Evolutionary conservation across 2,797 vertebrate genomes (phyloP), one percentile per base, ranked within the genome.

Genomic region (Merluccius polli): DNA sequence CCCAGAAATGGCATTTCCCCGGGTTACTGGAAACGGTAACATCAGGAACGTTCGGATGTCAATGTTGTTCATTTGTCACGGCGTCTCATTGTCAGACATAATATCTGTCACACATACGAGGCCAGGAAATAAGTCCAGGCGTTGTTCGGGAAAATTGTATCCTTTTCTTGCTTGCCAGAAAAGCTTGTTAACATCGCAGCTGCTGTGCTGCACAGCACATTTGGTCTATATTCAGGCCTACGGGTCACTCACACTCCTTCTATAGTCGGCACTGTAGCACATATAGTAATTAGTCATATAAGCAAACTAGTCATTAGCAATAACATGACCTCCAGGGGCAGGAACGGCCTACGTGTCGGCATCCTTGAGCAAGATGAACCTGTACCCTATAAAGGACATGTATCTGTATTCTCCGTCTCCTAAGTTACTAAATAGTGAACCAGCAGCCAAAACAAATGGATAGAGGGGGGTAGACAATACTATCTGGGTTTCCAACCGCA

Each of bases 1-100:
- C 93, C 94, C 93, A 91, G 87, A 82, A 82, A 86, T 91, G 94
- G 94, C 90, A 94, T 94, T 94, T 94, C 93, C 94, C 94, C 85
- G 44, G 81, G 86, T 91, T 92, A 89, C 89, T 91, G 92, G 88
- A 93, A 94, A 88, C 83, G 73, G 84, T n/a, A 86, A 82, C 75
- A 84, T 81, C 33, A 79, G 48, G 72, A 77, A 69, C 75, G 70
- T 32, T 76, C 5, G 31, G 35, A 30, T 70, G 48, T 52, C 48
- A 52, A n/a, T 18, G 48, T n/a, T n/a, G 48, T 8, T 52, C 4
- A n/a, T 52, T 73, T 21, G 32, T 67, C 11, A 35, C 59, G 31
- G 32, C 29, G 11, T 75, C 24, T 70, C 65, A 73, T 41, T 16
- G 72, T 78, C 30, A 79, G 73, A 75, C 24, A 30, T 30, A 12